phyloP scores from a whole-genome alignment of 2,113 vertebrate genomes.

The Scopus umbretta region DNA sequence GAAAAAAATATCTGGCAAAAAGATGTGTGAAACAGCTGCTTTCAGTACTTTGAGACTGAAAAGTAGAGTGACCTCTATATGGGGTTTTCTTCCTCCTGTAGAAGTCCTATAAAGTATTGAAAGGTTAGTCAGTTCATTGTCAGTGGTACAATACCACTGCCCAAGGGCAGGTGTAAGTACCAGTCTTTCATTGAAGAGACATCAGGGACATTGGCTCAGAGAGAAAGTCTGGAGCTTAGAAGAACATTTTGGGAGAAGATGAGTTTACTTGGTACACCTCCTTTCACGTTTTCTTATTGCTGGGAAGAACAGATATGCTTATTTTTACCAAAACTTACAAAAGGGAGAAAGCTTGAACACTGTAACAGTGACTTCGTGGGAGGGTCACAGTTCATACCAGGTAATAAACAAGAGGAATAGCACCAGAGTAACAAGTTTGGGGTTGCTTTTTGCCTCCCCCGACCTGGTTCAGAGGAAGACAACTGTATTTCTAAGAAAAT shows the following conservation, averaged over 20 bases:
- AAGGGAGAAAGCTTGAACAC: accelerated
- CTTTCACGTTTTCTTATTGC: not conserved
- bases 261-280: not conserved
- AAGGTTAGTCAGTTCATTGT: not conserved
- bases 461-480: not conserved
- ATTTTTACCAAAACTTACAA: not conserved
- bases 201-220: not conserved
- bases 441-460: not conserved
- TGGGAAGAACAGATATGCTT: not conserved
- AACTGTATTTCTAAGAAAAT: not conserved
- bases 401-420: not conserved
- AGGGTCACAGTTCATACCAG: not conserved
- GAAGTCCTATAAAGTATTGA: not conserved
- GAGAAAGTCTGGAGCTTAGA: not conserved
- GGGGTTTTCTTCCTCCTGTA: not conserved
- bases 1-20: not conserved
- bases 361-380: not conserved
- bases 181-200: not conserved
- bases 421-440: not conserved
- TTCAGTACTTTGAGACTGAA: not conserved
- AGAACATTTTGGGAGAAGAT: not conserved
- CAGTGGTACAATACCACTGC: not conserved
- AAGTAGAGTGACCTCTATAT: not conserved
- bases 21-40: not conserved
- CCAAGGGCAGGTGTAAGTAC: not conserved